These are phyloP conservation scores for Apogon hyalosoma DNA, from an alignment of 2,797 vertebrate genomes.

Conservation along the genomic window DNA sequence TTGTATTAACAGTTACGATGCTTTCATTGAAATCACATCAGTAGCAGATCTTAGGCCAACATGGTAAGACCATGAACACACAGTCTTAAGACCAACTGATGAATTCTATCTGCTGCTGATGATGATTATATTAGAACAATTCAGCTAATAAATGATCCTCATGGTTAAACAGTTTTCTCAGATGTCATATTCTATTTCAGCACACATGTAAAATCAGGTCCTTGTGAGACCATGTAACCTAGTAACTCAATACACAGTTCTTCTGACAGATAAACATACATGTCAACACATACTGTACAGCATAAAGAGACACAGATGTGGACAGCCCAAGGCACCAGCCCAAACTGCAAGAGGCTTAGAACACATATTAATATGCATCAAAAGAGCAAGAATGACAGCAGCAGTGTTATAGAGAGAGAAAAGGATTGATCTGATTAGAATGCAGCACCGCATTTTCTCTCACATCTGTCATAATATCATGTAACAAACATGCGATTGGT, in stretches of 20 bases:
- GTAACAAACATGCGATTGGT: conserved; percentile 76
- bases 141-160: no score
- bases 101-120: no score
- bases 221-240: conserved; percentile 10
- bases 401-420: conserved; percentile 18
- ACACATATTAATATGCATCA: conserved; percentile 34
- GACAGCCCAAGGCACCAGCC: conserved; percentile 24
- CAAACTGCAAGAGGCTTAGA: conserved; percentile 12
- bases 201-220: conserved; percentile 7
- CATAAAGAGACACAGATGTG: conserved; percentile 29
- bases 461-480: conserved; percentile 78
- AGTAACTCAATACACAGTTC: conserved; percentile 25
- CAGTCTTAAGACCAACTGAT: no score
- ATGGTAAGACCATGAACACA: no score
- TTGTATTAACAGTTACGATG: not conserved
- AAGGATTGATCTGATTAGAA: conserved; percentile 73
- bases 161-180: no score
- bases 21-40: not conserved
- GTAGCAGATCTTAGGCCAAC: no score
- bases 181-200: conserved; percentile 16
- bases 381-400: conserved; percentile 22
- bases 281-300: not conserved
- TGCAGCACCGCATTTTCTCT: conserved; percentile 45
- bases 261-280: conserved; percentile 8
- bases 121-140: no score